Conservation (phyloP, 2,113 vertebrate species). For the Actinemys pallida region DNA sequence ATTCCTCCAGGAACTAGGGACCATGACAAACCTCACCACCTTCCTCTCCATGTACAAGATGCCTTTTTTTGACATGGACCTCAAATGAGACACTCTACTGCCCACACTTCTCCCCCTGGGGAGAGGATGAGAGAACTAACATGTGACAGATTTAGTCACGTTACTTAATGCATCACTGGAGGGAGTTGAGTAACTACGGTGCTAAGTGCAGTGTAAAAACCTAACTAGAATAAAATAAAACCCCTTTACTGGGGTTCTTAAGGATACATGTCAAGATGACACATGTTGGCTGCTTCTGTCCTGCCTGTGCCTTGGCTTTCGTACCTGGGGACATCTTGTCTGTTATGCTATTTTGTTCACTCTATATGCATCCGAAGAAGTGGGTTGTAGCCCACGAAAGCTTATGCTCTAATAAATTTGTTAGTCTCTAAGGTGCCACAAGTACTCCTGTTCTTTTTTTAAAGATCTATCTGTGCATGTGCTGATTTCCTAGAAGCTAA, state of each 20-base stretch:
- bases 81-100: no score
- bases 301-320: background rate
- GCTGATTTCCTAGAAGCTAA: background rate
- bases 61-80: background rate
- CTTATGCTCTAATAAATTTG: no score
- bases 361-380: no score
- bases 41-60: background rate
- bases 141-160: background rate
- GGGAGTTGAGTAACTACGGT: rapidly evolving
- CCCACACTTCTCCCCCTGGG: no score
- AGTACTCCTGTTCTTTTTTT: no score
- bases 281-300: background rate
- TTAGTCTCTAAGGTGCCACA: no score
- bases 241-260: background rate
- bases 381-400: no score
- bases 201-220: background rate
- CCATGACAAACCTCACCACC: background rate
- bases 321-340: background rate
- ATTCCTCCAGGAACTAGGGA: no score
- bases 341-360: rapidly evolving
- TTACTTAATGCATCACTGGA: background rate
- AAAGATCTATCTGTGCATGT: background rate
- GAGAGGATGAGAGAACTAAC: background rate
- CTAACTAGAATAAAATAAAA: background rate
- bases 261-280: background rate